These are phyloP conservation scores for Orchesellides sinensis DNA, from an alignment of 2,888 invertebrate species.

Conservation along the genomic window DNA sequence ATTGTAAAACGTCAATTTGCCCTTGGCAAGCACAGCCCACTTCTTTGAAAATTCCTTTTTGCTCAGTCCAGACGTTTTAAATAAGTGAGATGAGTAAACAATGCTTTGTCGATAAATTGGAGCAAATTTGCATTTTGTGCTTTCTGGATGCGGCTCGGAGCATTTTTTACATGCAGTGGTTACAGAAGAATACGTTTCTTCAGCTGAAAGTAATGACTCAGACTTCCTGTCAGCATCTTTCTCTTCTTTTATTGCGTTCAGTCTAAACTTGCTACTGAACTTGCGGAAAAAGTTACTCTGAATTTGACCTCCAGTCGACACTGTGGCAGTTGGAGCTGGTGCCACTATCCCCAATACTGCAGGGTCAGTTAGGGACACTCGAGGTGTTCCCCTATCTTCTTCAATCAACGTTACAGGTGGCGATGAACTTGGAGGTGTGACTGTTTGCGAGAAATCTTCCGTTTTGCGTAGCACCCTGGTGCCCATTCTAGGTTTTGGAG, in stretches of 20 bases:
- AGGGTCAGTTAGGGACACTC: neutral
- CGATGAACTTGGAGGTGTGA: slow-evolving; percentile 8
- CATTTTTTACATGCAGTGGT: slow-evolving; percentile 66
- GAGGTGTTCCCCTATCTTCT: slow-evolving; percentile 22
- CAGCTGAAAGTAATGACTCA: slow-evolving; percentile 23
- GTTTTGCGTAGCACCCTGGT: slow-evolving; percentile 46
- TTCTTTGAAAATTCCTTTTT: slow-evolving; percentile 87
- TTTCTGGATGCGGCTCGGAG: slow-evolving; percentile 67
- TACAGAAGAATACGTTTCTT: slow-evolving; percentile 39
- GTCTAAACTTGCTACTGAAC: slow-evolving; percentile 69
- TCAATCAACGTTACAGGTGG: neutral
- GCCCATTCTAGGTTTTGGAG: slow-evolving; percentile 57
- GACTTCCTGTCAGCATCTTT: slow-evolving; percentile 26
- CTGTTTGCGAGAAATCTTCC: slow-evolving; percentile 6
- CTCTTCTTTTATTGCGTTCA: slow-evolving; percentile 70
- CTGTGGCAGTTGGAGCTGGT: neutral
- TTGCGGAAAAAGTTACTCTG: slow-evolving; percentile 66
- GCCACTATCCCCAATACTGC: neutral
- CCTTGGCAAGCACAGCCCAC: slow-evolving; percentile 84
- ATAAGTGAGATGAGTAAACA: slow-evolving; percentile 71
- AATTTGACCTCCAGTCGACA: too few relatives aligned
- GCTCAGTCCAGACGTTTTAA: slow-evolving; percentile 66
- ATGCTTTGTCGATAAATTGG: slow-evolving; percentile 60
- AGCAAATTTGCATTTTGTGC: slow-evolving; percentile 68
- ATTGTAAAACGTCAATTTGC: slow-evolving; percentile 85